Base-by-base conservation (phyloP, 2,113 vertebrate genomes). In the Willisornis vidua region DNA sequence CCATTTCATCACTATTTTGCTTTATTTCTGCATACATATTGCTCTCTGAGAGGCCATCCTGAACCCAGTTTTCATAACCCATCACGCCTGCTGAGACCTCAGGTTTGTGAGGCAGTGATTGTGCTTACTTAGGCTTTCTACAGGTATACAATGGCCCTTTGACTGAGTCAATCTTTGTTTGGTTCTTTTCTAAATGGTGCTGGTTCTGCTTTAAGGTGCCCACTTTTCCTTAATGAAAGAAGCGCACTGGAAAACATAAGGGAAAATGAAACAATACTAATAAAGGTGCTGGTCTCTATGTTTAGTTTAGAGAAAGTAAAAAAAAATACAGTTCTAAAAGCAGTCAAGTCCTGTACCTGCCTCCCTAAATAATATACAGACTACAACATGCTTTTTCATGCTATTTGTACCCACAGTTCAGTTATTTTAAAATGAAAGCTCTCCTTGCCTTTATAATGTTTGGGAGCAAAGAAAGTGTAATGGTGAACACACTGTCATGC, bases 401-500 rank as follows among this genome's bases (percentile, higher is more conserved):
- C 39, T 92, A 75, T 48, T 57, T 70, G 19, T 3, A 58, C 19
- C 13, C 16, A 65, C 10, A n/a, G 19, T 68, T 92, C 41, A 75
- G 11, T 19, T 52, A 3, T 49, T 89, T 46, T 17, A 61, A 76
- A 89, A 49, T 39, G 16, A 92, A 71, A 66, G 3, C 7, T 66
- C 20, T 71, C 26, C 25, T 86, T 78, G 25, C 16, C 18, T 77
- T 83, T 73, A 22, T 49, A 92, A 62, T 9, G 12, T 19, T 62
- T 84, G 22, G 39, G 14, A 68, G 58, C 18, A 79, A 90, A 76
- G 17, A 26, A 74, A 3, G 5, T 11, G 16, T 24, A 82, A 33
- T 0, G 0, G 41, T 86, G 54, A 84, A 68, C 10, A 6, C 2
- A 5, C 6, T 49, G 37, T 5, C 20, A 13, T n/a, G 18, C 17